These are phyloP conservation scores for Dendrocopos noguchii DNA, from an alignment of 2,113 vertebrate species.

Conservation along the genomic window DNA sequence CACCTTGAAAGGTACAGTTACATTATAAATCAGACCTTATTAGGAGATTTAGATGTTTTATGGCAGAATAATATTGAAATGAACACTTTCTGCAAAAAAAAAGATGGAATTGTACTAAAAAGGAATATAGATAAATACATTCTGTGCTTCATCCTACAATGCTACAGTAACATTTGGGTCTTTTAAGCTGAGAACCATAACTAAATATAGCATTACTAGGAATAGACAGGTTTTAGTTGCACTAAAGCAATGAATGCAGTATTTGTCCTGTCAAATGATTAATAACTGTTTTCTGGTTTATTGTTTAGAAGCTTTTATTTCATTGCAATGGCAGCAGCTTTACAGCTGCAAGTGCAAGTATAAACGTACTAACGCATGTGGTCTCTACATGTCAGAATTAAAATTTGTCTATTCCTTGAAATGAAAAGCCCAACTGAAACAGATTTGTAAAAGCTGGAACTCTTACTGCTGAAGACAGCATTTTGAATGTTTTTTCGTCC, in stretches of 20 bases:
- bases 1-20: background rate
- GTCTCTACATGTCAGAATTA: background rate
- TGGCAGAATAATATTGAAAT: background rate
- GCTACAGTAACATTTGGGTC: background rate
- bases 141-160: background rate
- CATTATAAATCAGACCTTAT: background rate
- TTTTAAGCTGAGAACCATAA: background rate
- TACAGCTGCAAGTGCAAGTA: background rate
- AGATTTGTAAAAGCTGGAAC: background rate
- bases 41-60: background rate
- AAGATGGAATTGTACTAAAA: background rate
- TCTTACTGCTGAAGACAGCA: background rate
- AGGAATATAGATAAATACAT: background rate
- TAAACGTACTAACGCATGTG: background rate
- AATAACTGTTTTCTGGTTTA: background rate
- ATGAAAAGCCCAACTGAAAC: conserved; percentile 25
- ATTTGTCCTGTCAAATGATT: background rate
- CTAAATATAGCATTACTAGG: background rate
- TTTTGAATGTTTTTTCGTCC: background rate
- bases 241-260: background rate
- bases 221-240: background rate
- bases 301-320: background rate
- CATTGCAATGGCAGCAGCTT: accelerated
- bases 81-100: background rate
- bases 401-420: background rate